These are phyloP conservation scores for Carettochelys insculpta DNA, from an alignment of 2,113 vertebrate genomes.

Conservation along the genomic window DNA sequence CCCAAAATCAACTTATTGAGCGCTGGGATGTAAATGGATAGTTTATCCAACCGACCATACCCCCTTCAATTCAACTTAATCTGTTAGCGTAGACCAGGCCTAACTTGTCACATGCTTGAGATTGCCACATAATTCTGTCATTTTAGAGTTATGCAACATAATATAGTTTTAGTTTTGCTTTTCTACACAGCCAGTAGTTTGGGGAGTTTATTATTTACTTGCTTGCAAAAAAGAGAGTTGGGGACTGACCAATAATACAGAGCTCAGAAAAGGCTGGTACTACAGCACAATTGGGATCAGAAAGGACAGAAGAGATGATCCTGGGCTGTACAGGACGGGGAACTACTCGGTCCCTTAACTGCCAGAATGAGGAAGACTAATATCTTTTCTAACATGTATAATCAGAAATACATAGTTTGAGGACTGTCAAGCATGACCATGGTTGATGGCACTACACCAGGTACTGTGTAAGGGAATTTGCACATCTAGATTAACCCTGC, in stretches of 20 bases:
- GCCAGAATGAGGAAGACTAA: neutral
- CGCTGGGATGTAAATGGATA: no score
- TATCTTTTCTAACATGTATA: neutral
- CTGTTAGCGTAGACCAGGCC: no score
- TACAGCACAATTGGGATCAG: neutral
- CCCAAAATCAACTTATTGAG: no score
- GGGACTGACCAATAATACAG: conserved; percentile 38
- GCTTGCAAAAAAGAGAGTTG: conserved; percentile 4
- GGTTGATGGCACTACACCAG: neutral
- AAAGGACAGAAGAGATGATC: neutral
- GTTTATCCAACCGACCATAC: no score
- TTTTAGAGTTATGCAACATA: neutral
- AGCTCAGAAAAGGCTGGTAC: neutral
- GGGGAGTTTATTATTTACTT: conserved; percentile 53
- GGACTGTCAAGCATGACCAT: neutral
- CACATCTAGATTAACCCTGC: neutral
- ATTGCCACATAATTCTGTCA: conserved; percentile 2
- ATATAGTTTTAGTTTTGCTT: neutral
- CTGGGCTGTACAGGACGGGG: conserved; percentile 11
- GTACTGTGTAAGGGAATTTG: neutral
- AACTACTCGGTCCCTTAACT: neutral
- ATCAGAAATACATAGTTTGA: neutral
- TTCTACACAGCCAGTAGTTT: neutral
- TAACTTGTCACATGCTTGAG: neutral
- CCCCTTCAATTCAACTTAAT: no score